phyloP scores from a whole-genome alignment of 2,797 vertebrate species.

The Choloepus didactylus region DNA sequence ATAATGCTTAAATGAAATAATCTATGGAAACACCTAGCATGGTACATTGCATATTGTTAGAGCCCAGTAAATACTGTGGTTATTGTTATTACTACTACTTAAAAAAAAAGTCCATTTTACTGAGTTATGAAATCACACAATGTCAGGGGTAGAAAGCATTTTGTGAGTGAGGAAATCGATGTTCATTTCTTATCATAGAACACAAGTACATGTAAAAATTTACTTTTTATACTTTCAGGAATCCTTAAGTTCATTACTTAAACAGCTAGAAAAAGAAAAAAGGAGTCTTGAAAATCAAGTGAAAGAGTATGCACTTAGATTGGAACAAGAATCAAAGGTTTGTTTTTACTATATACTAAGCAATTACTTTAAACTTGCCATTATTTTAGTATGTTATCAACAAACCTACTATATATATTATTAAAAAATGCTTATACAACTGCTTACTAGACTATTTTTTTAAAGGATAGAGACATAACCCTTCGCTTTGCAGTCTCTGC shows the following conservation, averaged over 20 bases:
- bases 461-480: neutral
- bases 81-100: neutral
- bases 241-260: conserved; percentile 90
- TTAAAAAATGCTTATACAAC: neutral
- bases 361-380: neutral
- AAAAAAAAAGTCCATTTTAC: neutral
- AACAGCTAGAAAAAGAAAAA: conserved; percentile 91
- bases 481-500: neutral
- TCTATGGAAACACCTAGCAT: neutral
- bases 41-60: neutral
- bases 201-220: conserved; percentile 64
- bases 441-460: neutral
- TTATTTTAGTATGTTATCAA: conserved; percentile 39
- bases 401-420: neutral
- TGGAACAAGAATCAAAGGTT: conserved; percentile 94
- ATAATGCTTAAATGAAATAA: neutral
- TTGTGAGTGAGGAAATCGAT: neutral
- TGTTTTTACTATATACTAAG: conserved; percentile 61
- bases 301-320: conserved; percentile 90
- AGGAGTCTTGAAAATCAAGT: conserved; percentile 90
- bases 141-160: neutral
- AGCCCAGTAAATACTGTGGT: neutral
- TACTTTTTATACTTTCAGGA: conserved; percentile 87
- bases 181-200: conserved; percentile 29
- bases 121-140: neutral